Base-by-base conservation (phyloP, 2,113 vertebrate genomes). In the Nerophis ophidion region DNA sequence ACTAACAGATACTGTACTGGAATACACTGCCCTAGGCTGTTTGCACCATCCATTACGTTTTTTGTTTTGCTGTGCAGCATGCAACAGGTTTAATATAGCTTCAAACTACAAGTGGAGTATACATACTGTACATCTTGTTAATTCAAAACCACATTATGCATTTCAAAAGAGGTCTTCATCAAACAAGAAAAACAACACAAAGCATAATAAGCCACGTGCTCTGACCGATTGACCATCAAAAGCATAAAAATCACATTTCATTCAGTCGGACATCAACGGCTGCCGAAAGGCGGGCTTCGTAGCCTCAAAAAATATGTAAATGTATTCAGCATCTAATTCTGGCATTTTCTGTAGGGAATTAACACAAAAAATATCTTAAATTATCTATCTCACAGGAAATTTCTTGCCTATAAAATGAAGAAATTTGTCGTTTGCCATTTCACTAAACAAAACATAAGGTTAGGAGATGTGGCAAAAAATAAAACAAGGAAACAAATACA, bases 151-250 rank as follows among this genome's bases (percentile, higher is more conserved):
- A 68, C 72, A 67, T 63, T 57, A 45, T 53, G 57, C 50, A 40
- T 75, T 85, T 86, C 81, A 88, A 87, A 26, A 90, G 80, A 48
- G 63, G 52, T 50, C 68, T 73, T 68, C 75, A 81, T 86, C 80
- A 83, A 78, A 79, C 68, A 65, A 68, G 3, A 26, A 61, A 44
- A 65, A 50, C 70, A 77, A 9, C 50, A 59, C 16, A 35, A 62
- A 70, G 56, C 50, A 38, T 35, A 63, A 55, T 57, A 75, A 73
- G 75, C 80, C 68, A 82, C 80, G 64, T 62, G 61, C 50, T 76
- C 65, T 53, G 68, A 68, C 69, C 66, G 60, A 76, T 63, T 72
- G 72, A 66, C 71, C 62, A 79, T 84, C 84, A 87, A 86, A 87
- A 76, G 81, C 60, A 68, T 68, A 26, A 60, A 66, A 79, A 72